Percentiles rank a stretch among this genome's conserved stretches.
Evolutionary conservation across 1,140 invertebrate genomes (phyloP).

Genomic region (Aphelinus certus): DNA sequence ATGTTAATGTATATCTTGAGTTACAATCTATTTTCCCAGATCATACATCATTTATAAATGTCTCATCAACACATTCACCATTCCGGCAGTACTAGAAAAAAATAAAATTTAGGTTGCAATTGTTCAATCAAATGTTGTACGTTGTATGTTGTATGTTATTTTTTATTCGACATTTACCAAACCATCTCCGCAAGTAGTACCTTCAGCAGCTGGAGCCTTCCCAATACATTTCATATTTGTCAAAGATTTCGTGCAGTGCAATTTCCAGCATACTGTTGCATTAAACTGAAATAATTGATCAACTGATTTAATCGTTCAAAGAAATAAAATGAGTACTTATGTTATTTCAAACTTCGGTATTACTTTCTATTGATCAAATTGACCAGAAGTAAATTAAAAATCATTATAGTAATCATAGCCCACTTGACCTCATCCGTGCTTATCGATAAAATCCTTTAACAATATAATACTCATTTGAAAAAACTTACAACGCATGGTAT

Average conservation of each 20-base stretch:
- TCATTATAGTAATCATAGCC: no score
- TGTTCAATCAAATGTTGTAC: not conserved
- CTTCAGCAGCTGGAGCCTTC: conserved; percentile 37
- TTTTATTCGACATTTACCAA: not conserved
- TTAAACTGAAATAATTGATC: conserved; percentile 23
- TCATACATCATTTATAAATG: no score
- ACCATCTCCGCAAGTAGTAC: conserved; percentile 25
- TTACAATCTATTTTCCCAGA: no score
- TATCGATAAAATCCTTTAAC: no score
- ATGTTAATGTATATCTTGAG: no score
- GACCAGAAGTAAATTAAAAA: no score
- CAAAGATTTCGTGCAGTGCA: conserved; percentile 34
- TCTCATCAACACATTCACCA: conserved; percentile 21
- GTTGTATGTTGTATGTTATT: not conserved
- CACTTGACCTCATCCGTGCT: no score
- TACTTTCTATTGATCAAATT: no score
- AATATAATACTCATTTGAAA: no score
- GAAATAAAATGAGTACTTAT: no score
- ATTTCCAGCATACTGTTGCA: conserved; percentile 36
- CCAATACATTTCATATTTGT: conserved; percentile 32
- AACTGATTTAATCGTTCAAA: not conserved
- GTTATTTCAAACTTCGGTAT: no score
- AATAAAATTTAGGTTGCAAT: not conserved
- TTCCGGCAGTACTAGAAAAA: conserved; percentile 27
- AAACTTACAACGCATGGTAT: conserved; percentile 30